These are phyloP conservation scores for Platorchestia sp. DNA, from an alignment of 1,140 invertebrate genomes.

Conservation along the genomic window DNA sequence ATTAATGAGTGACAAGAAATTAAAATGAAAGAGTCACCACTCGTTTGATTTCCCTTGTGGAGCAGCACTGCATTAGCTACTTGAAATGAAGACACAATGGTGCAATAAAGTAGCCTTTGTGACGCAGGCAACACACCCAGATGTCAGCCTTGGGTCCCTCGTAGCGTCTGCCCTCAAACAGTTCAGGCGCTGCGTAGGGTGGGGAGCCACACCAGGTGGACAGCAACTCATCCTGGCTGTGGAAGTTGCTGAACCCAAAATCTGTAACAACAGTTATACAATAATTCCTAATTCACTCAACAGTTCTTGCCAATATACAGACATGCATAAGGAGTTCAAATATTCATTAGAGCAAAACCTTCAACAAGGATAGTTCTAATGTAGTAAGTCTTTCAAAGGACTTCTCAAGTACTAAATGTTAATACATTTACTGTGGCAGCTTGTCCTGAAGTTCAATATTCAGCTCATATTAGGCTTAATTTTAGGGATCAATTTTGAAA, in stretches of 20 bases:
- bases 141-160: constrained; percentile 97
- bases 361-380: no score
- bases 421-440: not conserved
- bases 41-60: no score
- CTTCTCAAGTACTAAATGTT: not conserved
- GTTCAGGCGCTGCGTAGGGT: constrained; percentile 97
- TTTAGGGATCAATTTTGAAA: no score
- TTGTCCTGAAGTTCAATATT: no score
- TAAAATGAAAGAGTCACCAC: no score
- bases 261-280: constrained; percentile 73
- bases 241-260: constrained; percentile 96
- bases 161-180: constrained; percentile 97
- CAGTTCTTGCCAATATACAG: not conserved
- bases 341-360: not conserved
- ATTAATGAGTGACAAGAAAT: no score
- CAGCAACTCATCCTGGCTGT: constrained; percentile 83
- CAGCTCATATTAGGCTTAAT: no score
- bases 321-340: constrained; percentile 14
- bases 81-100: no score
- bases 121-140: constrained; percentile 81
- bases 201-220: constrained; percentile 97
- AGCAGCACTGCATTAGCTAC: no score
- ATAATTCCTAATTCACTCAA: not conserved
- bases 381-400: no score
- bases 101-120: no score